phyloP scores from a whole-genome alignment of 2,113 vertebrate genomes.

The Erpornis zantholeuca region DNA sequence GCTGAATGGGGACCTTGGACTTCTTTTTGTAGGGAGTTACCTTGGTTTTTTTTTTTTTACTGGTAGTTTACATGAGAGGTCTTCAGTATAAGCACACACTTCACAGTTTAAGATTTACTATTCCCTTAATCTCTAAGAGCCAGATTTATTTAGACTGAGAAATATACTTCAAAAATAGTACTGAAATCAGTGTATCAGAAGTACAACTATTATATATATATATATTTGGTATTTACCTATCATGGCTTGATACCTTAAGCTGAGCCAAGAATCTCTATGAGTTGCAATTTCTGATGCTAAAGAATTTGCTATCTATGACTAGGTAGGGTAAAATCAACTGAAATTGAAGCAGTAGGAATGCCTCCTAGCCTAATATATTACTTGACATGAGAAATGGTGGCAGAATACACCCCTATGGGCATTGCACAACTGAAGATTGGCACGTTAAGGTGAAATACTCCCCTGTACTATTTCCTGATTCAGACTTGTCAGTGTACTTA shows the following conservation, averaged over 20 bases:
- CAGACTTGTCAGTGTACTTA: not conserved
- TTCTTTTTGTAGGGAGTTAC: not conserved
- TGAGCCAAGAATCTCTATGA: not conserved
- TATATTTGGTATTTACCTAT: not conserved
- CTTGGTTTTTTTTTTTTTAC: not conserved
- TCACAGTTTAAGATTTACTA: not conserved
- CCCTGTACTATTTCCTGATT: conserved; percentile 16
- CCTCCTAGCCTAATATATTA: conserved; percentile 1
- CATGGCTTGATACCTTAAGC: not conserved
- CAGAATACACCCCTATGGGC: not conserved
- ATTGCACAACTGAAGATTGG: not conserved
- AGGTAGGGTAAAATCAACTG: not conserved
- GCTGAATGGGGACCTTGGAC: rapidly evolving
- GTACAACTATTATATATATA: not conserved
- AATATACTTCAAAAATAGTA: not conserved
- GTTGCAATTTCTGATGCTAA: not conserved
- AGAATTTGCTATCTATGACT: not conserved
- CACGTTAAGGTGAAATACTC: conserved; percentile 27
- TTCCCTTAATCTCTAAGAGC: not conserved
- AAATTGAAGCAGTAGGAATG: not conserved
- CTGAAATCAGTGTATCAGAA: not conserved
- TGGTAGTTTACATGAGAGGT: not conserved
- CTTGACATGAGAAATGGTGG: not conserved
- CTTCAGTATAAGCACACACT: not conserved
- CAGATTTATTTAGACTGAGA: not conserved